Base-by-base conservation (phyloP, 30 jellyfish, hydroid and myxozoan genomes). In the Morbakka virulenta region DNA sequence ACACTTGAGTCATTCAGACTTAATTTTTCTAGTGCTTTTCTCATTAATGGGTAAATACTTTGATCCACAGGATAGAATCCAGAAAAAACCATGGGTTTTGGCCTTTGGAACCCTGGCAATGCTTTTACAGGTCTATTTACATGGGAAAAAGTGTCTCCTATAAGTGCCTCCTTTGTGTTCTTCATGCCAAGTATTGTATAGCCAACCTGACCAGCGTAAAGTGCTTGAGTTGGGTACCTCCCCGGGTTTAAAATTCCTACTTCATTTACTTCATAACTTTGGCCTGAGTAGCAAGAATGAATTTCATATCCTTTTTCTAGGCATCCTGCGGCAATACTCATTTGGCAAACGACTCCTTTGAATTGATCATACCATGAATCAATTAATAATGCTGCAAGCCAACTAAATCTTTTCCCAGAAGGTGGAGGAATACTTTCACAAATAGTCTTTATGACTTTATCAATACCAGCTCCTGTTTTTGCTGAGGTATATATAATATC, bases 131-230 rank as follows among this genome's bases (percentile, higher is more conserved):
- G 94, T 76, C 63, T 69, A 4, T 73, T 82, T 4, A 76, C 87
- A 34, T 36, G 84, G 49, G 34, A 53, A 50, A 85, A 80, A 1
- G 96, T 92, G 64, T 92, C 99, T 27, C 99, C 99, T 25, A 84
- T 68, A 64, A 85, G 36, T 14, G 96, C 95, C 22, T 79, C 89
- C 35, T 78, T 76, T 13, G 95, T 75, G 33, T 76, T 86, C 66
- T 95, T 49, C 81, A 92, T 85, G 30, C 99, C 99, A 41, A 84
- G 62, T 22, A 84, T 89, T 25, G 86, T 50, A 78, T 62, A 92
- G n/a, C 99, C 99, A 64, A 86, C 96, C 36, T 92, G 99, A 47
- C 99, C 99, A 24, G 99, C 97, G 64, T 79, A 92, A 96, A 92
- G 50, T 35, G 69, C 74, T n/a, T 70, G 76, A 1, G 87, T 78